Percentiles rank a stretch among this genome's conserved stretches.
These are phyloP conservation scores for Vireo altiloquus DNA, from an alignment of 2,113 vertebrate genomes.

Conservation along the genomic window DNA sequence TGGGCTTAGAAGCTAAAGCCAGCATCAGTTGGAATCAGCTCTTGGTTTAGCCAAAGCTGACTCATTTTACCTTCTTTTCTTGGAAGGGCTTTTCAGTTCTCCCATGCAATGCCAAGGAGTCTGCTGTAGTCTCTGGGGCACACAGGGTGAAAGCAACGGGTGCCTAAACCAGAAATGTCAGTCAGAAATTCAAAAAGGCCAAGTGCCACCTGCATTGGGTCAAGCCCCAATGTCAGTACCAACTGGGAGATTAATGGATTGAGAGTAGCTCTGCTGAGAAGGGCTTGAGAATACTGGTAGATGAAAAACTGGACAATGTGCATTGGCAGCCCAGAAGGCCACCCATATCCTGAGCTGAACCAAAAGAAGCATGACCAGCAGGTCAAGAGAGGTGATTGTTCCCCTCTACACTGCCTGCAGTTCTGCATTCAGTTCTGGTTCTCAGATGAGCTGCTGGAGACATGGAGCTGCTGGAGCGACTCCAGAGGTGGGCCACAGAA, in stretches of 20 bases:
- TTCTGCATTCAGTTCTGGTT: background rate
- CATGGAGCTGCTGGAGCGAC: background rate
- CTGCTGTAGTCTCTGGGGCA: background rate
- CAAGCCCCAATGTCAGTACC: background rate
- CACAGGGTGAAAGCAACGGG: fast-evolving
- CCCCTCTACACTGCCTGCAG: background rate
- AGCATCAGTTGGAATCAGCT: background rate
- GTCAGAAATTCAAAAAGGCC: background rate
- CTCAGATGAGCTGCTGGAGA: too few relatives aligned
- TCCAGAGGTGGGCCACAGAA: background rate
- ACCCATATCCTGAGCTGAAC: background rate
- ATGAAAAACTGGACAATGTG: background rate
- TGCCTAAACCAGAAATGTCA: background rate
- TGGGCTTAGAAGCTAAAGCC: background rate
- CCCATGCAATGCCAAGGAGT: background rate
- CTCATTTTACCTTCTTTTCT: background rate
- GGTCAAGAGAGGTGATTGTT: background rate
- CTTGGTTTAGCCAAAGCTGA: background rate
- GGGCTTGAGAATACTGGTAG: background rate
- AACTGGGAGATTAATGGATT: background rate
- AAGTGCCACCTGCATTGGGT: background rate
- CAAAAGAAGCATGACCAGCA: background rate
- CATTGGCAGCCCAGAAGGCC: background rate
- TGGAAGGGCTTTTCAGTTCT: background rate
- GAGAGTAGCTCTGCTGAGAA: background rate